Evolutionary conservation across 2,113 vertebrate genomes (phyloP), one percentile per base, ranked within the genome.

Genomic region (Callorhinus ursinus): DNA sequence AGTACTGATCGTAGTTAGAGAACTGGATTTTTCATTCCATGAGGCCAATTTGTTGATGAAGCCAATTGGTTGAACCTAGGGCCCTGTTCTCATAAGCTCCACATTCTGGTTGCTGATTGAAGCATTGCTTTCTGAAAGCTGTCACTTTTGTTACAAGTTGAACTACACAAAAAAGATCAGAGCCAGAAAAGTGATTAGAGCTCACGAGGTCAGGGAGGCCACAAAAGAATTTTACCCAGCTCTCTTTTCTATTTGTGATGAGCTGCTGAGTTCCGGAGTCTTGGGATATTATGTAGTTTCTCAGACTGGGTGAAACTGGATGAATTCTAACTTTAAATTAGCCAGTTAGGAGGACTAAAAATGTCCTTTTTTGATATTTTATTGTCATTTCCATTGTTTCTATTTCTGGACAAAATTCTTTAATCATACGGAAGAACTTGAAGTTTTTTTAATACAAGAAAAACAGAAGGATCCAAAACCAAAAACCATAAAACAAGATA

Each of bases 51-150:
- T 95, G 49, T 77, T 31, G 36, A 24, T 36, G 74, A 88, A 69
- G 9, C 21, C 86, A 74, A 1, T 39, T 36, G 31, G 49, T 61
- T 91, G 79, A 84, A 51, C 18, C 6, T 69, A 65, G 26, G 19
- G 24, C 2, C 13, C 53, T 95, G 14, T 89, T 86, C 83, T 86
- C 36, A 39, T 36, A 82, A 97, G 16, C 19, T 46, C 24, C 67
- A 93, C 53, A 26, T 76, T 95, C 63, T 95, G 72, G 28, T 59
- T 85, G 80, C 36, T 92, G 89, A 95, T 72, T 46, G 89, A 96
- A 82, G 42, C 36, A 36, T 19, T 88, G 90, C 65, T 69, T 97
- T 90, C n/a, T 51, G 65, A 93, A 67, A 76, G 55, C 72, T 93
- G 72, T 51, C 4, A 1, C 63, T 33, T 91, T 85, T 65, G 77